These are phyloP conservation scores for Periparus ater DNA, from an alignment of 2,797 vertebrate genomes.

Conservation along the genomic window DNA sequence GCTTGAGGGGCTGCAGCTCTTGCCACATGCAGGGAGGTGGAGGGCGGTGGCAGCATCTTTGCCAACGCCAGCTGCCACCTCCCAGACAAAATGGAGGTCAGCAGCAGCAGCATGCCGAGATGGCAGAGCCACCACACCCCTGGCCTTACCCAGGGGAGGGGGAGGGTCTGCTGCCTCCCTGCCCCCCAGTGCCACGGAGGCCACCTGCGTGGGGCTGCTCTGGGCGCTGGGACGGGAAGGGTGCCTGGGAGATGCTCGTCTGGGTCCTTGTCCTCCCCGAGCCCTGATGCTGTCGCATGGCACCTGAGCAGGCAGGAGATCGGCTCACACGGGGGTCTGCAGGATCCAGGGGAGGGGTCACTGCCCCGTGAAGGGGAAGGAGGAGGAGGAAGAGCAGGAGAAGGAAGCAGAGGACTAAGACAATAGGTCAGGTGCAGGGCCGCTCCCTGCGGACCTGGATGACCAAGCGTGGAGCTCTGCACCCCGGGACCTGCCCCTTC, in stretches of 20 bases:
- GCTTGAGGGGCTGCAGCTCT: neutral
- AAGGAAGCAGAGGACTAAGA: neutral
- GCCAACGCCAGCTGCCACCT: neutral
- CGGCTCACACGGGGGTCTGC: neutral
- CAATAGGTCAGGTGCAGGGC: neutral
- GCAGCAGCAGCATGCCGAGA: neutral
- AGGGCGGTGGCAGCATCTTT: neutral
- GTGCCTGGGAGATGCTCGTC: fast-evolving
- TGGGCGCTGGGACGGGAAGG: fast-evolving
- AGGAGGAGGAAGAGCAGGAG: neutral
- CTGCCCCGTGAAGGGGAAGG: neutral
- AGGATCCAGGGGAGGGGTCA: neutral
- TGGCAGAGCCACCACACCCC: neutral
- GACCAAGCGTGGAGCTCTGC: neutral
- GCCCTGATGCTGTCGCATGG: fast-evolving
- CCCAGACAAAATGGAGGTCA: slow-evolving; percentile 48
- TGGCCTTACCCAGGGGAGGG: fast-evolving
- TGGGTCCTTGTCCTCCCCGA: neutral
- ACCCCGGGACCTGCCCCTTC: neutral
- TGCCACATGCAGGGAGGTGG: fast-evolving
- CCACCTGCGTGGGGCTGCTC: neutral
- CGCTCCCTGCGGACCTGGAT: neutral
- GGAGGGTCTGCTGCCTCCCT: neutral
- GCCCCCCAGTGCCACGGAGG: neutral
- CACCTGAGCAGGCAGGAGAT: neutral